A percentile compares a stretch with the other conserved stretches of the same genome.
These are phyloP conservation scores for Amiota communis DNA, from an alignment of 2,888 invertebrate genomes.

Conservation along the genomic window DNA sequence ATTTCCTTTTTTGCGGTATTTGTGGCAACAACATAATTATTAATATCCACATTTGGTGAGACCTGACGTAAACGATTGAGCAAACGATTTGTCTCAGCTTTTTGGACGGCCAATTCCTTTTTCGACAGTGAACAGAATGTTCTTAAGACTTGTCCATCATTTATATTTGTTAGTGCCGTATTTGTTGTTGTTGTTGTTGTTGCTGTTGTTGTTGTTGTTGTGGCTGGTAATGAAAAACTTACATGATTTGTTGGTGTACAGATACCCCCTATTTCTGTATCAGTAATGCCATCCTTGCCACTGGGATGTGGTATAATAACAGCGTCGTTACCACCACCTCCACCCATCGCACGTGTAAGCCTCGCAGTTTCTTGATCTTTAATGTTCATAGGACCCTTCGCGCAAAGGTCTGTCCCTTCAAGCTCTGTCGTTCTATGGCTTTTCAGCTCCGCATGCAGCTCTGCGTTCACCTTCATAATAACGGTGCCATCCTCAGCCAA, in stretches of 20 bases:
- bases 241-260: neutral
- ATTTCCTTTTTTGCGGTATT: constrained; percentile 77
- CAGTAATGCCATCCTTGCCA: constrained; percentile 1
- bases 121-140: constrained; percentile 75
- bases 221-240: neutral
- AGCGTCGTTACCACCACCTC: constrained; percentile 32
- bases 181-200: neutral
- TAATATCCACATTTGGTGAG: constrained; percentile 79
- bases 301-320: neutral
- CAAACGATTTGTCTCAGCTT: constrained; percentile 60
- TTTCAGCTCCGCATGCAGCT: constrained; percentile 44
- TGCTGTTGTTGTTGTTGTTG: neutral
- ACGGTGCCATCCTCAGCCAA: constrained; percentile 51
- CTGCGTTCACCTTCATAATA: constrained; percentile 46
- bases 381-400: constrained; percentile 25
- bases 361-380: constrained; percentile 16
- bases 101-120: constrained; percentile 74
- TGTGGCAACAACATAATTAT: constrained; percentile 78
- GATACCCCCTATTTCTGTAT: neutral
- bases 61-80: constrained; percentile 54
- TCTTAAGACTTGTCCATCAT: constrained; percentile 71
- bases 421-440: neutral
- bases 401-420: neutral
- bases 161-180: neutral
- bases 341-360: constrained; percentile 43